A percentile compares a stretch with the other conserved stretches of the same genome.
These are phyloP conservation scores for Myotis findleyi DNA, from an alignment of 2,797 vertebrate genomes.

Conservation along the genomic window DNA sequence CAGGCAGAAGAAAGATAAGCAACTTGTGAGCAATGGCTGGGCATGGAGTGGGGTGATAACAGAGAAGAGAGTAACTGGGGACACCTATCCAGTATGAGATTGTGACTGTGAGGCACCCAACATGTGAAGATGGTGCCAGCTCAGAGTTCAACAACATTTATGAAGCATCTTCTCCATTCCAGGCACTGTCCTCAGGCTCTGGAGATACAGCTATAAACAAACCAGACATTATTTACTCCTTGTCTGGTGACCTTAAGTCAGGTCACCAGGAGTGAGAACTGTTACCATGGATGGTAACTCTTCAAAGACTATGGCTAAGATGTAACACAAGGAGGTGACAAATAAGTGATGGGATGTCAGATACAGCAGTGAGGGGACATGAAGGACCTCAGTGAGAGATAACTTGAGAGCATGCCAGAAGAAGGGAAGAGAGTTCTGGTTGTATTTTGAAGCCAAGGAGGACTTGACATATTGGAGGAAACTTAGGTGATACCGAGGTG, in stretches of 20 bases:
- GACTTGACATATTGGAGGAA: not conserved
- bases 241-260: conserved; percentile 15
- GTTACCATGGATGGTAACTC: not conserved
- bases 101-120: not conserved
- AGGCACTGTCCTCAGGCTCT: not conserved
- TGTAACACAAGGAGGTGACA: not conserved
- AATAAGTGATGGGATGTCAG: not conserved
- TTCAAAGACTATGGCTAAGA: not conserved
- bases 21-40: not conserved
- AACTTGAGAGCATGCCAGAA: not conserved
- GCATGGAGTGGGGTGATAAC: not conserved
- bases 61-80: not conserved
- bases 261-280: not conserved
- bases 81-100: not conserved
- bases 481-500: not conserved
- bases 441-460: not conserved
- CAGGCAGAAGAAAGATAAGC: not conserved
- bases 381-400: not conserved
- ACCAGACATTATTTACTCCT: not conserved
- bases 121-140: not conserved
- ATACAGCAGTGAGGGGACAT: not conserved
- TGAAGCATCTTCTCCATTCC: not conserved
- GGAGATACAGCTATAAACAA: not conserved
- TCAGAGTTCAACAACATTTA: not conserved
- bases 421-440: not conserved